Percentiles rank a stretch among this genome's conserved stretches.
Conservation (phyloP, 2,113 vertebrate species). For the Mobula birostris region DNA sequence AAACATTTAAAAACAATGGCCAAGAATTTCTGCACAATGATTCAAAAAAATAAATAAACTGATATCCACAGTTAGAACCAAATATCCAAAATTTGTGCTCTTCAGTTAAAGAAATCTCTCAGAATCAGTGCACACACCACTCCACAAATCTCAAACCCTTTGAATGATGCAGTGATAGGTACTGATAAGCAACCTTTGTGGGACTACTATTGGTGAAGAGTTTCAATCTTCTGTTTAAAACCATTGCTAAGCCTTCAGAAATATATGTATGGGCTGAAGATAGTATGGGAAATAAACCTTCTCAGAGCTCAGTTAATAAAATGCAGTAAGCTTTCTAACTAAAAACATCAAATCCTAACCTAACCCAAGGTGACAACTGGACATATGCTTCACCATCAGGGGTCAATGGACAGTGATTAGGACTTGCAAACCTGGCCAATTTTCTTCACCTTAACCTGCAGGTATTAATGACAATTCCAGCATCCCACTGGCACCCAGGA, state of each 20-base stretch:
- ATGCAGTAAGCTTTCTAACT: neutral
- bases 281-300: neutral
- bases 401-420: neutral
- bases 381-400: conserved; percentile 1
- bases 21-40: neutral
- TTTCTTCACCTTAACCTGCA: neutral
- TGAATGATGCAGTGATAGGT: neutral
- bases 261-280: no score
- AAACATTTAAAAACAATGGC: neutral
- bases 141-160: no score
- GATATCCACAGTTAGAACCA: neutral
- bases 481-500: neutral
- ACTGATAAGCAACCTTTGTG: neutral
- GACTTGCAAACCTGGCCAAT: neutral
- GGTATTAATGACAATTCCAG: neutral
- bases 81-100: neutral
- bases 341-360: neutral
- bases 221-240: neutral
- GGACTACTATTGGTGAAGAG: neutral
- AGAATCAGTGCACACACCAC: no score
- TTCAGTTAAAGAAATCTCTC: neutral
- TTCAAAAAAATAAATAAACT: no score
- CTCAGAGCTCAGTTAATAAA: neutral
- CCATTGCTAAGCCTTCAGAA: no score
- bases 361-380: neutral